Conservation (phyloP, 92 coral and sea anemone genomes). For the Heteractis magnifica region DNA sequence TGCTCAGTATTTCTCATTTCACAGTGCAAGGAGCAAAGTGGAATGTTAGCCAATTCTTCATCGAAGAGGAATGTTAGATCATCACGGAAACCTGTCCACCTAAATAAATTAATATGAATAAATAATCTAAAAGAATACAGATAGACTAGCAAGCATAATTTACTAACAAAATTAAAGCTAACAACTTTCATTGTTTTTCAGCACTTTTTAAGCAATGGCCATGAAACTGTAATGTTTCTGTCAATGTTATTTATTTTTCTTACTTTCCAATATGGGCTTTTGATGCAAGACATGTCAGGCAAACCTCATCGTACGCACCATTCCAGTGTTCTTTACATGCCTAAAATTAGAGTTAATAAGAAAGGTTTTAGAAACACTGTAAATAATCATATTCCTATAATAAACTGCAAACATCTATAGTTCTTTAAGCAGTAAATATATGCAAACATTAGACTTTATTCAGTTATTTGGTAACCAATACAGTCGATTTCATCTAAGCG, state of each 20-base stretch:
- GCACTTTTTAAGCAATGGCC: too few relatives aligned
- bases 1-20: conserved; percentile 39
- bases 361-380: too few relatives aligned
- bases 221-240: too few relatives aligned
- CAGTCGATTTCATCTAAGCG: too few relatives aligned
- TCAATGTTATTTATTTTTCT: not conserved
- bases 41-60: conserved; percentile 34
- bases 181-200: too few relatives aligned
- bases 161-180: too few relatives aligned
- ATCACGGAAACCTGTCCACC: conserved; percentile 55
- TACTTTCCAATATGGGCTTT: not conserved
- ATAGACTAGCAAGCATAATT: too few relatives aligned
- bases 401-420: too few relatives aligned
- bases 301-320: conserved; percentile 50
- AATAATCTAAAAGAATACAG: too few relatives aligned
- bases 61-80: conserved; percentile 43
- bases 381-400: too few relatives aligned
- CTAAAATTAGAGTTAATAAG: not conserved
- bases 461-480: not conserved
- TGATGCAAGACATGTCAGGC: not conserved
- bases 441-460: too few relatives aligned
- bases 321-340: conserved; percentile 52
- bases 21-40: conserved; percentile 46
- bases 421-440: too few relatives aligned
- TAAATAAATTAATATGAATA: conserved; percentile 4